Base-by-base conservation (phyloP, 2,113 vertebrate species). In the Anguilla japonica region DNA sequence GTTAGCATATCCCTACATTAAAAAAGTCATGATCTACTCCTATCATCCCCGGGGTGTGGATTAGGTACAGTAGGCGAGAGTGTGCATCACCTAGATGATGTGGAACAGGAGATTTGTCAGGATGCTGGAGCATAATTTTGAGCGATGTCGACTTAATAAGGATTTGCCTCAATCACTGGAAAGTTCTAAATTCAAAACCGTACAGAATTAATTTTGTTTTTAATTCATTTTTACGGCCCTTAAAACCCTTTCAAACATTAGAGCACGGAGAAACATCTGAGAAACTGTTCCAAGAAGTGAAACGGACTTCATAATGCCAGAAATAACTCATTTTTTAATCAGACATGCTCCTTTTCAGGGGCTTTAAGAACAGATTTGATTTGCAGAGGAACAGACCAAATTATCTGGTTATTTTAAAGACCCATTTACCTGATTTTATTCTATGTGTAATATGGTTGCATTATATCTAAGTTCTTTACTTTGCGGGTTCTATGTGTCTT, bases 161-260 rank as follows among this genome's bases (percentile, higher is more conserved):
- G 67, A 79, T 39, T 53, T 57, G 14, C 67, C 34, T 75, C 60
- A 43, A 71, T 87, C 86, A 82, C 43, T 3, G 75, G 81, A 16
- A 26, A 79, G 81, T 83, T 41, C 75, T 80, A 83, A 53, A 87
- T 67, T 83, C 81, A 75, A 83, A 56, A 29, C 63, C 29, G 22
- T 60, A 34, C 46, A 22, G 80, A n/a, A 83, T 40, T 18, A 86
- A 46, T 41, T 41, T 20, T 34, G 18, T 83, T 63, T 78, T 78
- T 82, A 39, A 29, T 34, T 50, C 18, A 41, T 71, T 39, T 82
- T 87, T 86, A 0, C 79, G 41, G 57, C 26, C 15, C 0, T 39
- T 80, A 26, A 40, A 83, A 11, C 60, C 81, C 29, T 78, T 83
- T 84, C 13, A n/a, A 46, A 84, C 40, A n/a, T 67, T 53, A 82